A percentile compares a stretch with the other conserved stretches of the same genome.
These are phyloP conservation scores for Epicauta chinensis DNA, from an alignment of 1,140 invertebrate species.

Conservation along the genomic window DNA sequence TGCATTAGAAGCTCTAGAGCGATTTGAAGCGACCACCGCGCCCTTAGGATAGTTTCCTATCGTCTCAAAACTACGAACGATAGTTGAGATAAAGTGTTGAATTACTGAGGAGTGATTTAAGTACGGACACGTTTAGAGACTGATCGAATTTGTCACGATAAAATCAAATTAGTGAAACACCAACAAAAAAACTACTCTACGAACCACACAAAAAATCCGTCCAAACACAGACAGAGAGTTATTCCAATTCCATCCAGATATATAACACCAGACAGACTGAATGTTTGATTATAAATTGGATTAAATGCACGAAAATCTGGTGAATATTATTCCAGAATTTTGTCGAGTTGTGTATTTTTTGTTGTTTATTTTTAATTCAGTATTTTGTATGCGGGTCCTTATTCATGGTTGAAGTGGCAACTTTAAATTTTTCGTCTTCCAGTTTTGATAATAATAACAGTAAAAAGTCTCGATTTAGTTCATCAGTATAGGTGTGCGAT, in stretches of 20 bases:
- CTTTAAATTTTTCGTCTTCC: background rate
- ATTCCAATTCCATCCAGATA: slow-evolving; percentile 20
- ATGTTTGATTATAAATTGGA: slow-evolving; percentile 27
- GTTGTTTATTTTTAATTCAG: slow-evolving; percentile 16
- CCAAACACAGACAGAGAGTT: background rate
- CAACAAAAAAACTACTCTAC: no score
- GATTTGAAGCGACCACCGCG: background rate
- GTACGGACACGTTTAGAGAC: background rate
- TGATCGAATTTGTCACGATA: slow-evolving; percentile 8
- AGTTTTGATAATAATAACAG: no score
- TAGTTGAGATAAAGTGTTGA: slow-evolving; percentile 5
- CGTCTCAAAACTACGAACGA: no score
- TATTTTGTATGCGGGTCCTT: slow-evolving; percentile 17
- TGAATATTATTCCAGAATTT: slow-evolving; percentile 19
- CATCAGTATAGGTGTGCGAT: background rate
- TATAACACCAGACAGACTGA: slow-evolving; percentile 20
- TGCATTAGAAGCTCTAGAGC: background rate
- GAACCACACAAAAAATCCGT: no score
- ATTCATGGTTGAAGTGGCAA: no score
- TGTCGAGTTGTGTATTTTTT: slow-evolving; percentile 8
- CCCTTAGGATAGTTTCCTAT: background rate
- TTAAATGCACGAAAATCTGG: slow-evolving; percentile 22
- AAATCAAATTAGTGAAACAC: slow-evolving; percentile 7
- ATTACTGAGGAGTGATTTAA: background rate
- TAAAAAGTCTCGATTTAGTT: no score